Evolutionary conservation across 2,797 vertebrate species (phyloP), one percentile per base, ranked within the genome.

Genomic region (Sylvilagus floridanus): DNA sequence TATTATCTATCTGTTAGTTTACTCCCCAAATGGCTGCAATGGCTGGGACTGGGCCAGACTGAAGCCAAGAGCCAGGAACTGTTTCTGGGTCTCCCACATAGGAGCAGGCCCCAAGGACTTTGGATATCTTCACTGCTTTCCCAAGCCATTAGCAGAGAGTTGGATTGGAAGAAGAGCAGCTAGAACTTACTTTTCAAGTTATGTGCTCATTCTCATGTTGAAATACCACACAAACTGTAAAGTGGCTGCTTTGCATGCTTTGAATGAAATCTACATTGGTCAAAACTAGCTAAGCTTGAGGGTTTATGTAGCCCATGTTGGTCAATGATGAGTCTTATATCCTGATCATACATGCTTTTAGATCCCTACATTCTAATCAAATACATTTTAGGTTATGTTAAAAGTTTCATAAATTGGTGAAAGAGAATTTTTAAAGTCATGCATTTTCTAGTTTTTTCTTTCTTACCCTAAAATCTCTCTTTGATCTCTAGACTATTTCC

Each of bases 401-500:
- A 22, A 94, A 57, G 52, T 88, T 72, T 94, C 32, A 78, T 16
- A 26, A 73, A 19, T 17, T 81, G 35, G 84, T 71, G 13, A 96
- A 93, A 86, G 50, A 84, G 42, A 88, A 85, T 81, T 22, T 32
- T 65, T 87, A 68, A 96, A 68, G 82, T 66, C 28, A 86, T 17
- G 37, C 22, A 81, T 63, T 93, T 94, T 32, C 30, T 79, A 73
- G 57, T 50, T 84, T 82, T 96, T 95, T 91, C 54, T 88, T 79
- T 75, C 72, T 91, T 75, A 82, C 6, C 30, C 28, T 79, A 32
- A 96, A 91, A 65, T 11, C 26, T 71, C 24, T 90, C 68, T 94
- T 47, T 92, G 78, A 92, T 83, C 35, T 90, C 54, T 79, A 95
- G 14, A 94, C 24, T 52, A 85, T 62, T 91, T 96, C 62, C 28